Percentiles rank a stretch among this genome's conserved stretches.
These are phyloP conservation scores for Hapalemur alaotrensis DNA, from an alignment of 2,797 vertebrate species.

Conservation along the genomic window DNA sequence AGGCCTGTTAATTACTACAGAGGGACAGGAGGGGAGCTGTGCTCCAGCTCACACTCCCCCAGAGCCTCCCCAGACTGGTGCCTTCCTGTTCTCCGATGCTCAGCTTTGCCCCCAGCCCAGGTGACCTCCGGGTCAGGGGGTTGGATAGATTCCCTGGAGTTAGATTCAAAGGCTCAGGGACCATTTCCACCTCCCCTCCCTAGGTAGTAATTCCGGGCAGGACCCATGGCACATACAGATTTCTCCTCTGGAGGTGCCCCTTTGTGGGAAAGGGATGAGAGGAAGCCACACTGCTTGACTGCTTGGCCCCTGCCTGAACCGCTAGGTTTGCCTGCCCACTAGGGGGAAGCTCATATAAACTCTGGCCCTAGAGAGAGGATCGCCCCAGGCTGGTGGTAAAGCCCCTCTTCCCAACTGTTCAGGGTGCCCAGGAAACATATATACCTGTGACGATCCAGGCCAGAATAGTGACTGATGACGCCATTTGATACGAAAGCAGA, in stretches of 20 bases:
- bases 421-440: neutral
- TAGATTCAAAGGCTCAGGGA: neutral
- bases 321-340: no score
- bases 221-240: fast-evolving
- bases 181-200: neutral
- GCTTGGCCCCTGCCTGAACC: neutral
- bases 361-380: neutral
- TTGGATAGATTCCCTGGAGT: neutral
- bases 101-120: neutral
- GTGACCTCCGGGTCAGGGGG: neutral
- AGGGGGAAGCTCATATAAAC: neutral
- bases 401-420: neutral
- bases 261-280: neutral
- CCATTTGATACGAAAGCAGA: neutral
- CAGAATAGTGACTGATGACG: neutral
- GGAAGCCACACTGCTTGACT: neutral
- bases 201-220: neutral
- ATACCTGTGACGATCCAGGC: neutral
- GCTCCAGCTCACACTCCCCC: conserved; percentile 33
- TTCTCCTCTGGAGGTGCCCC: neutral
- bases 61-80: neutral
- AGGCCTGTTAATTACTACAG: conserved; percentile 81
- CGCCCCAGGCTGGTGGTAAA: neutral
- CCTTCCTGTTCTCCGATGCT: neutral
- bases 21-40: conserved; percentile 73